Base-by-base conservation (phyloP, 1,140 invertebrate genomes). In the Drosophila ambigua region DNA sequence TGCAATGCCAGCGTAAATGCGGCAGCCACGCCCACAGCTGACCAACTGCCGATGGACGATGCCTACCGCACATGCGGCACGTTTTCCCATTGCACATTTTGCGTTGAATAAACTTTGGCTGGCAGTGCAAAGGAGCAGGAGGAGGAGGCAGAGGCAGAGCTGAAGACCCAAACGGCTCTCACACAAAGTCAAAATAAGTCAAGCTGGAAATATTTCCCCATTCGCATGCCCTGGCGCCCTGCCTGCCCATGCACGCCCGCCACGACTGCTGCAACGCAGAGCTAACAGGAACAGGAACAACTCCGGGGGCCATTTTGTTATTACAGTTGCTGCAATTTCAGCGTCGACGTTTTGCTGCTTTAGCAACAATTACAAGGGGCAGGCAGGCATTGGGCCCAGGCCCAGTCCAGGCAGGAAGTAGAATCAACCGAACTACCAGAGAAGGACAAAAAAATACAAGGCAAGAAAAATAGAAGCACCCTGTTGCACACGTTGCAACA, bases 281-380 rank as follows among this genome's bases (percentile, higher is more conserved):
- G 77, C 50, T 35, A 41, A 54, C 58, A 20, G 43, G 49, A 69
- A 73, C 53, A 77, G 77, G 60, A 85, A 77, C 73, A 82, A 85
- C 77, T 85, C 74, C 81, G 74, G 77, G 60, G 74, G 81, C 81
- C 81, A 85, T 85, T 85, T 77, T 80, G 74, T 85, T 85, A 85
- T 85, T 85, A 85, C 81, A 85, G 81, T 85, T 85, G 81, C 73
- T 84, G 80, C 80, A 84, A 77, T 84, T 84, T 83, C 79, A 72
- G 79, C 58, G 66, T 60, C 79, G 69, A 71, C 64, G 69, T 65
- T 71, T 61, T 81, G 71, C 68, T 72, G 78, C 78, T 82, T 82
- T 80, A 72, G 73, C 73, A 85, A 78, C 77, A 85, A 85, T 85
- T 85, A 81, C 77, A 85, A 74, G 48, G 63, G 51, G 26, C 35